Percentiles rank a stretch among this genome's conserved stretches.
phyloP scores from a whole-genome alignment of 2,888 invertebrate species.

The Oscheius sp. region DNA sequence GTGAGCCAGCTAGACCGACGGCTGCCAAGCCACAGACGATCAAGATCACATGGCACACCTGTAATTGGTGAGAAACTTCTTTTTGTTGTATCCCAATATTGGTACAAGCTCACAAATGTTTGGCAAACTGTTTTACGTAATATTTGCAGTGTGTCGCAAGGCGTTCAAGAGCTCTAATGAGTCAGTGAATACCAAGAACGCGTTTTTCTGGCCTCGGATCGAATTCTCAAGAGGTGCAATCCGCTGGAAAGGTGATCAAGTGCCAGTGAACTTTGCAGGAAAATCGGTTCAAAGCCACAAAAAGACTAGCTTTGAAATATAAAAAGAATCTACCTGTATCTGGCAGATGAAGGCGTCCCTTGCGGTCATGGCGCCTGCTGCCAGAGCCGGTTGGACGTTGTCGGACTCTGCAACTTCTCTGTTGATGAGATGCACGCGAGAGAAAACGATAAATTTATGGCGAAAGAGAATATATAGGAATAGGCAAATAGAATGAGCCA shows the following conservation, averaged over 20 bases:
- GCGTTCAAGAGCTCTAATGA: not conserved
- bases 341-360: constrained; percentile 59
- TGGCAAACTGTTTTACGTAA: not conserved
- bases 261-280: too few species aligned
- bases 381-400: constrained; percentile 18
- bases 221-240: not conserved
- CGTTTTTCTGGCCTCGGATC: not conserved
- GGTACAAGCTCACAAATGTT: too few species aligned
- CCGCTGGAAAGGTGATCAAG: too few species aligned
- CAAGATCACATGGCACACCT: constrained; percentile 66
- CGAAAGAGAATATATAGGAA: not conserved
- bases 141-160: not conserved
- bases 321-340: constrained; percentile 55
- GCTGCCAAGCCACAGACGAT: constrained; percentile 62
- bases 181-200: not conserved
- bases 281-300: too few species aligned
- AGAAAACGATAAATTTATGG: not conserved
- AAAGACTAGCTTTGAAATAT: too few species aligned
- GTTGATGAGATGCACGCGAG: not conserved
- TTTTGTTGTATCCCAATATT: too few species aligned
- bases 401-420: constrained; percentile 4
- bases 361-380: constrained; percentile 47
- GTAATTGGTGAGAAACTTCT: too few species aligned
- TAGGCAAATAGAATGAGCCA: not conserved
- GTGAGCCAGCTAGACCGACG: constrained; percentile 64